Evolutionary conservation across 1,140 invertebrate genomes (phyloP).

Genomic region (Venturia canescens): DNA sequence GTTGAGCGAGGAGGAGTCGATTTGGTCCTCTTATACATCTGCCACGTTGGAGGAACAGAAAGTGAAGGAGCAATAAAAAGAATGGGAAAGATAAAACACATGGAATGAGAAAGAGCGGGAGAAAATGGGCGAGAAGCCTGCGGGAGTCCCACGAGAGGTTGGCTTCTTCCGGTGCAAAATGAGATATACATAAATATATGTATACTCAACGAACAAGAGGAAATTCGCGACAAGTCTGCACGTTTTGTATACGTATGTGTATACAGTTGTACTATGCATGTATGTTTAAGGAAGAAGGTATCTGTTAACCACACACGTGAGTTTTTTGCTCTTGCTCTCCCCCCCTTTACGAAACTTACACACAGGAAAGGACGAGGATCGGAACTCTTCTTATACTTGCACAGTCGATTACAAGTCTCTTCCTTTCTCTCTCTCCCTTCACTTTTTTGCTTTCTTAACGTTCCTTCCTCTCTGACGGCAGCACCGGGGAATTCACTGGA

Average conservation of each 20-base stretch:
- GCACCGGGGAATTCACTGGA: constrained; percentile 19
- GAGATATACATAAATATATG: background rate
- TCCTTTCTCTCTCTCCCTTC: background rate
- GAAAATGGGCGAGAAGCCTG: background rate
- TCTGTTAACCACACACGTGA: background rate
- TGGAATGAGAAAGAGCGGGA: background rate
- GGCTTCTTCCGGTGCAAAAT: background rate
- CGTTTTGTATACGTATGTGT: too few species aligned
- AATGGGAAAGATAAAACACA: background rate
- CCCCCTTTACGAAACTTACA: background rate
- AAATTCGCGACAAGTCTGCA: too few species aligned
- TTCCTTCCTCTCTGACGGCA: background rate
- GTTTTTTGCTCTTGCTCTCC: too few species aligned
- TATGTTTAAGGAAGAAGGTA: background rate
- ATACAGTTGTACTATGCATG: too few species aligned
- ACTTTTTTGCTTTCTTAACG: background rate
- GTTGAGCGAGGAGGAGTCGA: constrained; percentile 2
- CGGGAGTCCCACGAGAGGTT: constrained; percentile 1
- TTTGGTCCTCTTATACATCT: constrained; percentile 4
- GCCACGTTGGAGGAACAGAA: background rate
- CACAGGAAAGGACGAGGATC: constrained; percentile 11
- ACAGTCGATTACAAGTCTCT: constrained; percentile 16
- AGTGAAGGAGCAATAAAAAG: constrained; percentile 1
- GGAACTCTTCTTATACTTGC: background rate
- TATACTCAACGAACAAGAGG: background rate